A percentile compares a stretch with the other conserved stretches of the same genome.
Conservation (phyloP, 2,888 invertebrate genomes). For the Diadromus collaris region DNA sequence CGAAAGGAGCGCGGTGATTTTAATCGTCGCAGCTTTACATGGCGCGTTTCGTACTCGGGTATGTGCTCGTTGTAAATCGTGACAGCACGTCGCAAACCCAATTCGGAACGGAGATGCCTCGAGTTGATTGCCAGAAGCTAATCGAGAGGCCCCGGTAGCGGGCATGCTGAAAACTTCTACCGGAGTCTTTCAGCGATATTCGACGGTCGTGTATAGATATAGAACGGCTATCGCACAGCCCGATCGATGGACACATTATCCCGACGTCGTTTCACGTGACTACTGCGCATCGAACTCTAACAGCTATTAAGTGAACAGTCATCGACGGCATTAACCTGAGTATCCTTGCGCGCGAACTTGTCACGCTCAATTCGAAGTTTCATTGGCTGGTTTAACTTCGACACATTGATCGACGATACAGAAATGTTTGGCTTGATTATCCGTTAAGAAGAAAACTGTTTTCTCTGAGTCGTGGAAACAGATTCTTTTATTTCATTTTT, state of each 20-base stretch:
- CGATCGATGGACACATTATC: constrained; percentile 49
- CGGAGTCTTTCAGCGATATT: constrained; percentile 22
- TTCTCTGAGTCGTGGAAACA: background rate
- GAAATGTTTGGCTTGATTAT: background rate
- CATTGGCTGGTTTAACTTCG: background rate
- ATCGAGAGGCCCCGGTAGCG: constrained; percentile 42
- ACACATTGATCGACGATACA: background rate
- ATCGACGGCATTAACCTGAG: constrained; percentile 17
- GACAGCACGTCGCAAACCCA: constrained; percentile 34
- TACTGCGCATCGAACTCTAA: constrained; percentile 37
- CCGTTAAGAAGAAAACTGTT: background rate
- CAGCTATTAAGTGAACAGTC: constrained; percentile 25
- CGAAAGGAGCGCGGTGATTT: background rate
- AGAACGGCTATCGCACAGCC: constrained; percentile 24
- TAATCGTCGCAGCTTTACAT: background rate
- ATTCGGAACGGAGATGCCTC: constrained; percentile 28
- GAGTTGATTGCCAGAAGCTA: constrained; percentile 49
- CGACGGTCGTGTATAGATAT: background rate
- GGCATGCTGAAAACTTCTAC: constrained; percentile 32
- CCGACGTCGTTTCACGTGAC: constrained; percentile 31
- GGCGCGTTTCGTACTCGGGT: constrained; percentile 26
- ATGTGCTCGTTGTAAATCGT: constrained; percentile 28
- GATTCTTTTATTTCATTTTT: background rate
- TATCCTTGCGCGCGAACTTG: background rate
- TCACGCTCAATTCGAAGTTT: background rate